Percentiles rank a stretch among this genome's conserved stretches.
Evolutionary conservation across 1,140 invertebrate species (phyloP).

Genomic region (Zaprionus ornatus): DNA sequence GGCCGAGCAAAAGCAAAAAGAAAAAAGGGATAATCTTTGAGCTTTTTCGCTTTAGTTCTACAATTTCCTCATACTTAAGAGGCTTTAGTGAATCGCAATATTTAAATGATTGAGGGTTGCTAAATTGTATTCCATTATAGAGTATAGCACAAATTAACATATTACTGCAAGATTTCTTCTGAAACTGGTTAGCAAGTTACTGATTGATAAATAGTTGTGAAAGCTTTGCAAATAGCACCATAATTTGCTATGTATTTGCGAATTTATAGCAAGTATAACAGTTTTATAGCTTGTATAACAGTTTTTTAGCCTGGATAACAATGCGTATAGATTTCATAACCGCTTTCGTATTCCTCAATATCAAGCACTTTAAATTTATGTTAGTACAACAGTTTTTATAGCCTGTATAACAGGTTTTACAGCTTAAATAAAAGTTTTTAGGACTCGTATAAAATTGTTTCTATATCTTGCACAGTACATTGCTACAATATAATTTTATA

Average conservation of each 20-base stretch:
- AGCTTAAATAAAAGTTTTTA: neutral
- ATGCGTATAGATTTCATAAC: no score
- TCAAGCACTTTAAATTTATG: no score
- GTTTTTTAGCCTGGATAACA: no score
- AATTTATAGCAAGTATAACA: neutral
- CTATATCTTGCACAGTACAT: no score
- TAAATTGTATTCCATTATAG: neutral
- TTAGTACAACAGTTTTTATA: neutral
- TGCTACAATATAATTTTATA: neutral
- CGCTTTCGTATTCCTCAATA: no score
- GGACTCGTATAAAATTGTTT: no score
- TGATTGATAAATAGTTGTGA: neutral
- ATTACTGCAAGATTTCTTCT: neutral
- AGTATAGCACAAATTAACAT: neutral
- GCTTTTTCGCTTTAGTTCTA: neutral
- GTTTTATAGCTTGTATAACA: neutral
- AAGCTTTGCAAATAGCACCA: neutral
- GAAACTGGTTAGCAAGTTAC: neutral
- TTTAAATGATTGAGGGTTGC: neutral
- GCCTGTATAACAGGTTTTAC: neutral
- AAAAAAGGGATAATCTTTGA: neutral
- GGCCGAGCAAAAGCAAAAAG: neutral
- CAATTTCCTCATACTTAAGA: neutral
- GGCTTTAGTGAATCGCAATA: neutral
- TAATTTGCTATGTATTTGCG: neutral